Base-by-base conservation (phyloP, 2,113 vertebrate species). In the Rhynchomys soricoides region DNA sequence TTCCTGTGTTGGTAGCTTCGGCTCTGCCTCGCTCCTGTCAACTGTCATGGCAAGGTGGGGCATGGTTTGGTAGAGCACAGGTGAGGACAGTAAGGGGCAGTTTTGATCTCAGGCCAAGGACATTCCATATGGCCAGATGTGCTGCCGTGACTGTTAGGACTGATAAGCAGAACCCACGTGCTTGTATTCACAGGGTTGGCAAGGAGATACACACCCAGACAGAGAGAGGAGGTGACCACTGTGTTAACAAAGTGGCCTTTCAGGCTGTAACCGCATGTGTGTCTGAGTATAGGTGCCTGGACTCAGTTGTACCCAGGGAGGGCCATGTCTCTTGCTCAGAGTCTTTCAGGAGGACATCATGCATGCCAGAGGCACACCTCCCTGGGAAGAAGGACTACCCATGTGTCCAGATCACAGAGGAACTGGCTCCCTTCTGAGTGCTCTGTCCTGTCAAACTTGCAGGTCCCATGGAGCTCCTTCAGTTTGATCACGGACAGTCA, bases 401-500 rank as follows among this genome's bases (percentile, higher is more conserved):
- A 3, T 57, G 22, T 57, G 24, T 59, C 57, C n/a, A 12, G 19
- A 21, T n/a, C 34, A 74, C 48, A 59, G 64, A 31, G 11, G 62
- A 34, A 70, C 68, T 37, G 50, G 57, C 26, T 45, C 75, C 1
- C 10, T 34, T 89, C 66, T 87, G 24, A 91, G 17, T 85, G 64
- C n/a, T 93, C 3, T 90, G 73, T 98, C 68, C 74, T 97, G 91
- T 90, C 71, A 34, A 40, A 94, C 34, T 91, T 92, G 9, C 98
- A 99, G 99, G 97, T n/a, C 94, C 98, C 0, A 10, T 98, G 57
- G 87, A 97, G 79, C 70, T 99, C 12, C 97, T 97, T 40, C 98
- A 98, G 96, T 99, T 99, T 95, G 98, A 96, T 57, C 98, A 98
- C 0, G 94, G 98, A 12, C 97, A 98, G n/a, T 98, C 98, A 50